Evolutionary conservation across 53 echinoderm and acorn worm genomes (phyloP).

Genomic region (Paracentrotus lividus): DNA sequence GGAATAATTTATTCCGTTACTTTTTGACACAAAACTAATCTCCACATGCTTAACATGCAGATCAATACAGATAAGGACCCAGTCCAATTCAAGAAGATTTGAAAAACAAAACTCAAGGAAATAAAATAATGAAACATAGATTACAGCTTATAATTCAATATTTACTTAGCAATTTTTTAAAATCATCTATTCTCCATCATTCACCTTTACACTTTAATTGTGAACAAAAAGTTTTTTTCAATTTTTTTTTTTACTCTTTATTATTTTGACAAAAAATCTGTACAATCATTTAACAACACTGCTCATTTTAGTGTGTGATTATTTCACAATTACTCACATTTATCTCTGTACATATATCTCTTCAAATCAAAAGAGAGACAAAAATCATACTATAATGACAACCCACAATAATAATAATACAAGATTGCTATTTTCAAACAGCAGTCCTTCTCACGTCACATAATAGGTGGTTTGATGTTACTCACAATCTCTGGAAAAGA

Average conservation of each 20-base stretch:
- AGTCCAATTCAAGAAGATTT: conserved; percentile 47
- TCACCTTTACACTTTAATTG: conserved; percentile 43
- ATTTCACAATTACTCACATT: conserved; percentile 54
- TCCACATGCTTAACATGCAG: conserved; percentile 72
- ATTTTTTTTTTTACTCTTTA: background rate
- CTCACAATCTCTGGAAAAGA: conserved; percentile 26
- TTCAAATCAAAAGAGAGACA: background rate
- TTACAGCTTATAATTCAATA: conserved; percentile 53
- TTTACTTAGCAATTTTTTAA: conserved; percentile 58
- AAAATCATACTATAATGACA: conserved; percentile 33
- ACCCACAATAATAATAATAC: conserved; percentile 5
- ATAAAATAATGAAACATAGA: conserved; percentile 47
- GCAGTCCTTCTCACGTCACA: background rate
- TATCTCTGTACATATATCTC: conserved; percentile 64
- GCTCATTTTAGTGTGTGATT: conserved; percentile 30
- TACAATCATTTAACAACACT: conserved; percentile 56
- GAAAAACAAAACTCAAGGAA: conserved; percentile 45
- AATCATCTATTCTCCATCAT: conserved; percentile 37
- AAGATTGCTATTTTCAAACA: conserved; percentile 52
- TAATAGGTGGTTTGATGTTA: conserved; percentile 38
- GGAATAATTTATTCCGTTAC: conserved; percentile 73
- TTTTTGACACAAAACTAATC: conserved; percentile 68
- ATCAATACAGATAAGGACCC: conserved; percentile 62
- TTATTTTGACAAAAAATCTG: conserved; percentile 63
- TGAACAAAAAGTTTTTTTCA: conserved; percentile 43